Evolutionary conservation across 2,888 invertebrate genomes (phyloP).

Genomic region (Chymomyza caudatula): DNA sequence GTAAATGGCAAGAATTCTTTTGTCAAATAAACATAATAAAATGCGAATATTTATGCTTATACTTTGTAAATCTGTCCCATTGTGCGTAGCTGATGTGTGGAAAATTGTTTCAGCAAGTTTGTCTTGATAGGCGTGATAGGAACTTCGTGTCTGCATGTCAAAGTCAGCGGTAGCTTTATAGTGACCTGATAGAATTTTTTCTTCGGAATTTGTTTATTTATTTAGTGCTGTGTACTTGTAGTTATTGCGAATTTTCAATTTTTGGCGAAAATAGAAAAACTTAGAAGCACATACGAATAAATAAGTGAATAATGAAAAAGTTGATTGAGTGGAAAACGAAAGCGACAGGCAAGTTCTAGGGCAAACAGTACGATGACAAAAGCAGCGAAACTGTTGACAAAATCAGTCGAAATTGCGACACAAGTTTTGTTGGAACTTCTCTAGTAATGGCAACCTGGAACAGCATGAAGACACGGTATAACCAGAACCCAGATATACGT

Average conservation of each 20-base stretch:
- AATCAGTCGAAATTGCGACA: not conserved
- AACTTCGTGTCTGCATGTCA: not conserved
- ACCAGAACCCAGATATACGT: no score
- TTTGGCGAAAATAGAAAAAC: not conserved
- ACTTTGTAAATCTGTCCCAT: no score
- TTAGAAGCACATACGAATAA: not conserved
- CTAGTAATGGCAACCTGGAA: constrained; percentile 66
- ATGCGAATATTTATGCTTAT: no score
- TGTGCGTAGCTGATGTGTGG: not conserved
- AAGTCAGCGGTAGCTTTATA: not conserved
- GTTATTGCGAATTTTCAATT: not conserved
- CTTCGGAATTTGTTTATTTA: not conserved
- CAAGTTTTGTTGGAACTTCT: not conserved
- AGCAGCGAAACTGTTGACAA: not conserved
- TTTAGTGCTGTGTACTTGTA: not conserved
- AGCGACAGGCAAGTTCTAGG: not conserved
- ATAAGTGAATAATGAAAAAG: not conserved
- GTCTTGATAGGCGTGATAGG: not conserved
- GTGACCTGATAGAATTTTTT: not conserved
- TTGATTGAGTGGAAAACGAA: not conserved
- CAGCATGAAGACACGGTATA: constrained; percentile 71
- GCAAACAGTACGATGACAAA: not conserved
- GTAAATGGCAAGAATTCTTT: no score
- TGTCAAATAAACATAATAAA: no score
- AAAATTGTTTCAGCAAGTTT: not conserved